Evolutionary conservation across 2,888 invertebrate species (phyloP), one percentile per base, ranked within the genome.

Genomic region (Adineta ricciae): DNA sequence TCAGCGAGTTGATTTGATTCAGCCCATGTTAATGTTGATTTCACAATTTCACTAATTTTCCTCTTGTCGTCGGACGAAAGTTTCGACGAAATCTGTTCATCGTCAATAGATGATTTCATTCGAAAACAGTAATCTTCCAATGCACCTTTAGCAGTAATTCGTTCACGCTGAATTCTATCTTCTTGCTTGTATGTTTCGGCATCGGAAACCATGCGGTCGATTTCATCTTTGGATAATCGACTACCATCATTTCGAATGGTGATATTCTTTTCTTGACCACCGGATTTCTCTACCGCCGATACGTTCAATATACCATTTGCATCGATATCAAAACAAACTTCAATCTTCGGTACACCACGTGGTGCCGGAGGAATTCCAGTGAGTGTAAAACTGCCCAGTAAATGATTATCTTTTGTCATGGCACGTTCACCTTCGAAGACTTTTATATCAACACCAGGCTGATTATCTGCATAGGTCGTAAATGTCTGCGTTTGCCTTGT

Each of bases 391-490:
- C 96, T 97, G 87, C 98, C 98, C 87, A 98, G 93, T 73, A 96
- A 92, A 91, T 97, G 90, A 88, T 91, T 91, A 88, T 91, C 91
- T 85, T 89, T 90, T 86, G 91, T 91, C 90, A 91, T 90, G 32
- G 90, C 88, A 86, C 91, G 88, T 87, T 91, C 91, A 83, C 91
- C 91, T 86, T 91, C 90, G 86, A 88, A 90, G 5, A 91, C 90
- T 88, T 88, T 92, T 87, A 96, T 95, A 88, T 95, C 92, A 87
- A 96, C 96, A 88, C 95, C 96, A 64, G 97, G 96, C 91, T 98
- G 98, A 92, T 98, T 98, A 91, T 98, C 97, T 0, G 96, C 95
- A 91, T 96, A 97, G 8, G 97, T 97, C 88, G 96, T 96, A 92
- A 97, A 97, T 52, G 95, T 96, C 90, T 97, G 96, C 0, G 96